phyloP scores from a whole-genome alignment of 2,888 invertebrate genomes.

The Leptopilina syphax region DNA sequence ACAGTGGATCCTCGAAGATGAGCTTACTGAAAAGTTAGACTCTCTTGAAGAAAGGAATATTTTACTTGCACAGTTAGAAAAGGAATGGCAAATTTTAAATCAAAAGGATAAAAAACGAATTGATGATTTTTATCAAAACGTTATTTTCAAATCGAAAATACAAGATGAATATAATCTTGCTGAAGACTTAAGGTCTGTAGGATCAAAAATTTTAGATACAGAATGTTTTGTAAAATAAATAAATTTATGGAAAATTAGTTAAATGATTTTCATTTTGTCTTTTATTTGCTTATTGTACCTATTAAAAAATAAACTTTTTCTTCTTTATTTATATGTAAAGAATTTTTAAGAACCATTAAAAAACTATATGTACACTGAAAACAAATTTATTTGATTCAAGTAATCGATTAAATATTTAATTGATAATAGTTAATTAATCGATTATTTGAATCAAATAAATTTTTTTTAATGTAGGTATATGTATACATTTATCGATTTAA shows the following conservation, averaged over 20 bases:
- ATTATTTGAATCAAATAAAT: too few species aligned
- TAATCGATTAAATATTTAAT: too few species aligned
- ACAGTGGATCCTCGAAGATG: slow-evolving; percentile 69
- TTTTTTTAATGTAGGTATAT: too few species aligned
- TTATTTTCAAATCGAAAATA: slow-evolving; percentile 54
- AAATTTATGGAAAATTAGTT: not conserved
- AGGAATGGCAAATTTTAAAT: slow-evolving; percentile 69
- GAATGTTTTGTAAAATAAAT: not conserved
- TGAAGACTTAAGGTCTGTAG: not conserved
- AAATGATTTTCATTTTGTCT: too few species aligned
- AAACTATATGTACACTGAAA: too few species aligned
- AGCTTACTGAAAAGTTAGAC: slow-evolving; percentile 58
- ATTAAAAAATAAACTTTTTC: too few species aligned
- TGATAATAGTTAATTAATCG: too few species aligned
- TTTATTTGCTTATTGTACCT: too few species aligned
- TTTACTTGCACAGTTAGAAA: slow-evolving; percentile 65
- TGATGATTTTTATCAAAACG: slow-evolving; percentile 60
- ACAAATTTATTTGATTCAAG: too few species aligned
- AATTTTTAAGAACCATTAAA: too few species aligned
- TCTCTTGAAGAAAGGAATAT: slow-evolving; percentile 60
- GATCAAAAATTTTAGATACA: not conserved
- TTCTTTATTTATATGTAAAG: too few species aligned
- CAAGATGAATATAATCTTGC: slow-evolving; percentile 59
- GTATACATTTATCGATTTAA: too few species aligned
- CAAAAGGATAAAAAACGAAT: slow-evolving; percentile 67